Evolutionary conservation across 2,888 invertebrate species (phyloP).

Genomic region (Alviniconcha strummeri): DNA sequence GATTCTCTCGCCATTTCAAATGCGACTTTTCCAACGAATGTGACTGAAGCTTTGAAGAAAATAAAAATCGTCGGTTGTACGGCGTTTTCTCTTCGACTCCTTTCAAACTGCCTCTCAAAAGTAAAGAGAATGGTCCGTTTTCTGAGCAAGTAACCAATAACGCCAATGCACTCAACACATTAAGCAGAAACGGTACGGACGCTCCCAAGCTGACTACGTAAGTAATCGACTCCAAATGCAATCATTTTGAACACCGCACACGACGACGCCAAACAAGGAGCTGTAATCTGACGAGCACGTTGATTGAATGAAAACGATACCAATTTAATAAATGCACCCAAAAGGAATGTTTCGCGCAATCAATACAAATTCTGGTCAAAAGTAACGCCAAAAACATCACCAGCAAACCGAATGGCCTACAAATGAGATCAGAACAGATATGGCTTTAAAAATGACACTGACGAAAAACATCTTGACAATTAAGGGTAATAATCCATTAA

Average conservation of each 20-base stretch:
- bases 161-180: too few relatives aligned
- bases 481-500: conserved; percentile 22
- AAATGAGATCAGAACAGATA: conserved; percentile 38
- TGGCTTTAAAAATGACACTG: conserved; percentile 34
- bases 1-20: too few relatives aligned
- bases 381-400: conserved; percentile 32
- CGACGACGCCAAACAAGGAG: neutral
- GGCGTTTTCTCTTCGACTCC: too few relatives aligned
- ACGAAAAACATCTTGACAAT: conserved; percentile 33
- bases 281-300: neutral
- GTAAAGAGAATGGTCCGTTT: too few relatives aligned
- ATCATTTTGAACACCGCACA: neutral
- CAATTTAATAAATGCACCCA: conserved; percentile 16
- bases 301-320: conserved; percentile 28
- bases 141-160: too few relatives aligned
- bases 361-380: conserved; percentile 32
- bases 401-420: conserved; percentile 30
- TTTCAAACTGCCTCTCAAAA: too few relatives aligned
- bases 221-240: too few relatives aligned
- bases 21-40: too few relatives aligned
- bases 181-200: too few relatives aligned
- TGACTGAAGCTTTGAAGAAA: too few relatives aligned
- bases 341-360: conserved; percentile 34
- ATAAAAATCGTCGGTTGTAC: too few relatives aligned
- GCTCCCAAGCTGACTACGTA: too few relatives aligned